Percentiles rank a stretch among this genome's conserved stretches.
These are phyloP conservation scores for Metridium senile DNA, from an alignment of 92 coral and sea anemone genomes.

Conservation along the genomic window DNA sequence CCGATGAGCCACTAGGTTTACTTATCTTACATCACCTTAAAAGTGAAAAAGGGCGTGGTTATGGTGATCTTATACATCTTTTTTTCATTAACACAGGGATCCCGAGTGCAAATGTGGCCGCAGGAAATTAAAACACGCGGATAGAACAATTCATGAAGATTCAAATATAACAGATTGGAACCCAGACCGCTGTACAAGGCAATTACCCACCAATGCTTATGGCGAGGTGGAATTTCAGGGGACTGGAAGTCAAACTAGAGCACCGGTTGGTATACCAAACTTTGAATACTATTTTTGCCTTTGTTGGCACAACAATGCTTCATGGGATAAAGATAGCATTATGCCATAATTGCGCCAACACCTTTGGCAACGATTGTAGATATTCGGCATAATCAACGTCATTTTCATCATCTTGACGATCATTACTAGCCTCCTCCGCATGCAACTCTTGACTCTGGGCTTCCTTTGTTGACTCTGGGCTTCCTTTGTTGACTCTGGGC, in stretches of 20 bases:
- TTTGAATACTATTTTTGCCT: not conserved
- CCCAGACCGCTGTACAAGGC: conserved; percentile 79
- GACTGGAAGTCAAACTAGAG: conserved; percentile 75
- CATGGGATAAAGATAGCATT: no score
- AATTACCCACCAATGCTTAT: conserved; percentile 83
- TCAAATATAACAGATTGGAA: conserved; percentile 66
- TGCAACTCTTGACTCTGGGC: no score
- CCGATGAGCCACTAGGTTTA: no score
- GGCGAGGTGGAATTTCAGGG: conserved; percentile 96
- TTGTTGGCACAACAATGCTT: not conserved
- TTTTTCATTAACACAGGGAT: conserved; percentile 18
- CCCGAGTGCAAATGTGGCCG: conserved; percentile 79
- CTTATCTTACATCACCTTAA: no score
- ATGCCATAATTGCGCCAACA: no score
- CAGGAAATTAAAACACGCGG: conserved; percentile 45
- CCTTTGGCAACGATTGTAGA: no score
- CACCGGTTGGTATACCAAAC: conserved; percentile 76
- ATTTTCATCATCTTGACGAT: no score
- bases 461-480: no score
- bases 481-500: no score
- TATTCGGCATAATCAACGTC: no score
- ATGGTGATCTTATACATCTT: not conserved
- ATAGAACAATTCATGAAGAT: conserved; percentile 37
- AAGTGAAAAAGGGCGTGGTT: no score
- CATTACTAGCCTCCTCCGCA: no score